Percentiles rank a stretch among this genome's conserved stretches.
phyloP scores from a whole-genome alignment of 2,888 invertebrate genomes.

The Troglohyphantes excavatus region DNA sequence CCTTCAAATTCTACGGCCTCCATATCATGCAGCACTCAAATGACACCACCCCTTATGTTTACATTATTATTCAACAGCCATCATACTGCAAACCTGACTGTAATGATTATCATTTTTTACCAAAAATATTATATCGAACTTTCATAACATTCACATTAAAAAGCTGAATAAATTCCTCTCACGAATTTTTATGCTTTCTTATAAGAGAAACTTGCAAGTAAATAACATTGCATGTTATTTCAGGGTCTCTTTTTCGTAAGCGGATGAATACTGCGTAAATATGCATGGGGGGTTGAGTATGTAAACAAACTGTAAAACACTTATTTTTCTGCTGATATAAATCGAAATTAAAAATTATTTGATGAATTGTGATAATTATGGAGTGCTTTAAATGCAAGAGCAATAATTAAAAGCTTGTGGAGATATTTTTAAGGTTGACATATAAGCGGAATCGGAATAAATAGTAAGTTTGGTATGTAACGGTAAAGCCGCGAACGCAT shows the following conservation, averaged over 20 bases:
- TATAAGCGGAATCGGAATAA: background rate
- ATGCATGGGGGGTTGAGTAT: conserved; percentile 21
- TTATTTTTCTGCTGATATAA: background rate
- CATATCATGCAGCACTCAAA: conserved; percentile 30
- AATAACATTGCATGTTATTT: background rate
- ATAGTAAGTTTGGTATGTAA: background rate
- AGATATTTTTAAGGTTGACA: background rate
- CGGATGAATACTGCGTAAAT: conserved; percentile 54
- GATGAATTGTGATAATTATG: too few species aligned
- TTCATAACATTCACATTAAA: too few species aligned
- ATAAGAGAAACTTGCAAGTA: background rate
- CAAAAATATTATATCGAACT: background rate
- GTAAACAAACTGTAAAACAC: conserved; percentile 12
- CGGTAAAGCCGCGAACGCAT: background rate
- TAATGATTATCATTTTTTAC: conserved; percentile 73
- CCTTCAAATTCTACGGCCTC: conserved; percentile 57
- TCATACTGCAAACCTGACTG: conserved; percentile 27
- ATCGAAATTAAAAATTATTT: background rate
- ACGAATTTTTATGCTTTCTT: background rate
- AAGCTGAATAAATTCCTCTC: too few species aligned
- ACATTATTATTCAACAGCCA: conserved; percentile 73
- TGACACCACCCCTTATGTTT: conserved; percentile 77
- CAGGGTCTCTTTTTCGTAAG: conserved; percentile 29
- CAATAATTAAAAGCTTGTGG: too few species aligned
- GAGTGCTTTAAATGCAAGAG: too few species aligned